Evolutionary conservation across 2,888 invertebrate genomes (phyloP), one percentile per base, ranked within the genome.

Genomic region (Proisotoma minuta): DNA sequence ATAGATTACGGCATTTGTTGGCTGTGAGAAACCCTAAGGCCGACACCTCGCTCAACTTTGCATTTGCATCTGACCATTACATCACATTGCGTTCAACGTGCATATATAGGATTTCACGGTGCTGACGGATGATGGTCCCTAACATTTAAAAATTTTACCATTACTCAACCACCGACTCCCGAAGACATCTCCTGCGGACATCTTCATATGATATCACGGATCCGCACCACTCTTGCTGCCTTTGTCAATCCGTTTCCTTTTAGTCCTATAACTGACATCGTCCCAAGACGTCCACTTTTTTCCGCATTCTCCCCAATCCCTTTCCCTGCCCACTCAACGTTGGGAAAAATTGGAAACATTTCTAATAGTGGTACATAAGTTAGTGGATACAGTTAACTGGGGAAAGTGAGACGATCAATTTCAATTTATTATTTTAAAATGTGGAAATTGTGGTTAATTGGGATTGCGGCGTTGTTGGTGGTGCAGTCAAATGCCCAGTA

Each of bases 401-500:
- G 15, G 39, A 63, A 24, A 60, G 60, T 60, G 61, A 59, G 60
- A 63, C 53, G 40, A n/a, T n/a, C n/a, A n/a, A n/a, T n/a, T 43
- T 47, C 48, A 28, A 47, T 23, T 49, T 34, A 12, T 34, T 8
- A 12, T 10, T 34, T 8, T 8, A 34, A 34, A 12, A 34, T 8
- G 12, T 12, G 12, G 12, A 10, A 10, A 34, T 10, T 34, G 8
- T 34, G 34, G 8, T 10, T 34, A 34, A 34, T 34, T 8, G 8
- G 34, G 34, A 34, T 8, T 15, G 15, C 8, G 34, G 34, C 34
- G 15, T 8, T 34, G 34, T 34, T 34, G 8, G 34, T 43, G 43
- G 4, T 43, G 43, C 18, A n/a, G n/a, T n/a, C n/a, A n/a, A n/a
- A 15, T 34, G 71, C 72, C 18, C 73, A 73, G 59, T 73, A 73